Base-by-base conservation (phyloP, 2,113 vertebrate genomes). In the Charina bottae region DNA sequence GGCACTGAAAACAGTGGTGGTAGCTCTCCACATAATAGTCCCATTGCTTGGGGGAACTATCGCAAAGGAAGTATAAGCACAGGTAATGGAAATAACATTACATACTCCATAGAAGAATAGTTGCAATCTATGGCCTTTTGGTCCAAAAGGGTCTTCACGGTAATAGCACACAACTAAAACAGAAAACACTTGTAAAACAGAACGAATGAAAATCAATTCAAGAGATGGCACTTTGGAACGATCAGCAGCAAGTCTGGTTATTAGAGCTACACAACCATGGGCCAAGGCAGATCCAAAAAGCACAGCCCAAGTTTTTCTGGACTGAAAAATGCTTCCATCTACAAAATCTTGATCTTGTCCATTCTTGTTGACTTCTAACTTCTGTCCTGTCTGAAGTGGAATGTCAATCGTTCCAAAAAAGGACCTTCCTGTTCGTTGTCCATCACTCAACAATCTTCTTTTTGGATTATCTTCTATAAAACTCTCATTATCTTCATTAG, bases 1-100 rank as follows among this genome's bases (percentile, higher is more conserved):
- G 26, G 99, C 99, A 95, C 99, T 99, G 96, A 99, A 99, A 59
- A 99, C 98, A 0, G 99, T 99, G 88, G 99, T 99, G 87, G 98
- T 99, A 87, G 99, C 99, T 83, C 99, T 98, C 99, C 99, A 99
- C 99, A 99, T 99, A 90, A 99, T 98, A 95, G 99, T 99, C 87
- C 98, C 99, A 0, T 99, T 99, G 94, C 99, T 99, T 89, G 99
- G 99, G 2, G 99, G 98, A 89, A 99, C 99, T 64, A 99, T 99
- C 85, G 99, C 98, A 93, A 99, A 99, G n/a, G 99, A 99, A 1
- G 99, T 99, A 90, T 99, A 99, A 95, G 99, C 99, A 96, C 99
- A 99, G 68, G 99, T 99, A 97, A 99, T 99, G 9, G 99, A 99
- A 95, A 99, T 98, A 84, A 99, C 99, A 6, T 99, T 99, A 97